Evolutionary conservation across 2,888 invertebrate genomes (phyloP), one percentile per base, ranked within the genome.

Genomic region (Drosophila mimica): DNA sequence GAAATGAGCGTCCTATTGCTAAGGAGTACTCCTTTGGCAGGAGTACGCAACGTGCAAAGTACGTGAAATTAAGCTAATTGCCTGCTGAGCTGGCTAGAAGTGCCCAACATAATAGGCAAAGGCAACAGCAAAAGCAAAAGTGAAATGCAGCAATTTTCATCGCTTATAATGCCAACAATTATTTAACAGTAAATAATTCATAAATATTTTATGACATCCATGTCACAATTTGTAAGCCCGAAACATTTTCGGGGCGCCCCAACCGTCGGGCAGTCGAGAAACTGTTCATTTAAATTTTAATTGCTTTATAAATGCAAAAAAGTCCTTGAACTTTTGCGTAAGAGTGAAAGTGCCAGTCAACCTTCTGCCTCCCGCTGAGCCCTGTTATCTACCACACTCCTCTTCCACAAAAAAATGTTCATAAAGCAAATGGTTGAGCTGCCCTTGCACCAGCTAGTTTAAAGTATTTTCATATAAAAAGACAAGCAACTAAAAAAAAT

Each of bases 221-320:
- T 84, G 84, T 85, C 87, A 84, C 84, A 84, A 84, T 72, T 75
- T 79, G 83, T 79, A 79, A 66, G 74, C 53, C 54, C 38, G 66
- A 74, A 81, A 71, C 67, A 67, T 69, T 77, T 70, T 76, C 13
- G 30, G 59, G 49, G n/a, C 48, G 68, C 74, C 49, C 58, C 65
- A 53, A 54, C 63, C 56, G 60, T 57, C 30, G 70, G 67, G 65
- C 59, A 59, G 61, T 66, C 70, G 64, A 66, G 82, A 82, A 88
- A 88, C 82, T 89, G 84, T 89, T 91, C 89, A 91, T 91, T 91
- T 91, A 90, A 91, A 91, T 91, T 91, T 91, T 91, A 91, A 91
- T 91, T 91, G 91, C 91, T 91, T 91, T 91, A 91, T 91, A 91
- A 91, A 91, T 91, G 91, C 87, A 89, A 84, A 91, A 89, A 91